Percentiles rank a stretch among this genome's conserved stretches.
Evolutionary conservation across 2,888 invertebrate species (phyloP).

Genomic region (Erannis defoliaria): DNA sequence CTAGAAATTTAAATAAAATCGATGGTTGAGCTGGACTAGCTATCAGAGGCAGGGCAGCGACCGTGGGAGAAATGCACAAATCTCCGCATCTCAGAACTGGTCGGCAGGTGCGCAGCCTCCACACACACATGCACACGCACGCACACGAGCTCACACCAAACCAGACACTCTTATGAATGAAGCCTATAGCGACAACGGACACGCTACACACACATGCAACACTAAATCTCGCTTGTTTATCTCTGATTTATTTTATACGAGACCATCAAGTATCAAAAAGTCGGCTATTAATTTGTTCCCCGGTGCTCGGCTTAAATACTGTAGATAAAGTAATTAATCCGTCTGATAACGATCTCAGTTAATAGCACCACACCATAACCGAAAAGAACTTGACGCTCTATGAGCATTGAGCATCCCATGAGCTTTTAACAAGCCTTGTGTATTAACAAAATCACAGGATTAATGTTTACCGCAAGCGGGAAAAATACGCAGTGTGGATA

Average conservation of each 20-base stretch:
- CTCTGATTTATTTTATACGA: conserved; percentile 84
- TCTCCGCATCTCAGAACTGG: conserved; percentile 86
- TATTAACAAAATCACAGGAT: background rate
- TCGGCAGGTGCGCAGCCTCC: conserved; percentile 82
- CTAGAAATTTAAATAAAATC: conserved; percentile 78
- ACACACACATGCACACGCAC: conserved; percentile 55
- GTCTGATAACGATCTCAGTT: conserved; percentile 69
- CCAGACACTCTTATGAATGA: conserved; percentile 83
- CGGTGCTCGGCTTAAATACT: conserved; percentile 72
- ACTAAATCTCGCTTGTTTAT: conserved; percentile 80
- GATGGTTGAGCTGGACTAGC: conserved; percentile 76
- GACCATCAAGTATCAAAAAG: conserved; percentile 77
- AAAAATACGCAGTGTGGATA: too few relatives aligned
- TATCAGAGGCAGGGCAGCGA: conserved; percentile 81
- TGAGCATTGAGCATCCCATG: conserved; percentile 34
- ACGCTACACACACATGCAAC: conserved; percentile 53
- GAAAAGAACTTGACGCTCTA: conserved; percentile 32
- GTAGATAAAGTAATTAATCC: conserved; percentile 81
- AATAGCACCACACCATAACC: conserved; percentile 54
- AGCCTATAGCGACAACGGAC: conserved; percentile 63
- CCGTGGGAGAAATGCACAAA: conserved; percentile 86
- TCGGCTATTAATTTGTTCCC: conserved; percentile 81
- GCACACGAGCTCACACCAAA: conserved; percentile 56
- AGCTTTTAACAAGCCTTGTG: background rate
- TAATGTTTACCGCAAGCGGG: background rate